Conservation (phyloP, 2,113 vertebrate species). For the Taurulus bubalis region DNA sequence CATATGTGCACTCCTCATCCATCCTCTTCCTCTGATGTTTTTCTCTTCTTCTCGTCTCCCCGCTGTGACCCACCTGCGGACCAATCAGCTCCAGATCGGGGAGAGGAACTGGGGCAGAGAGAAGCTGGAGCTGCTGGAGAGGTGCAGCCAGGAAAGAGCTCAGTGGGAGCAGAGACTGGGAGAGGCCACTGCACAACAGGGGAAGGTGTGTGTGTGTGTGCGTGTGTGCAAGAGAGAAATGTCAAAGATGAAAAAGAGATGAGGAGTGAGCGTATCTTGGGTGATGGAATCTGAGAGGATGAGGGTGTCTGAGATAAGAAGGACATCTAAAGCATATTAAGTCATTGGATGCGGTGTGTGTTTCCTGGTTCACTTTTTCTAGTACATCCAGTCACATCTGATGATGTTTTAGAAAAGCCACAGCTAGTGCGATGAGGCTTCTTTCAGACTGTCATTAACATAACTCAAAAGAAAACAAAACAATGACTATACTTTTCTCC, state of each 20-base stretch:
- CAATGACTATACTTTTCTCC: not conserved
- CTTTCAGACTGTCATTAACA: not conserved
- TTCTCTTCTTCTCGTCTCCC: not conserved
- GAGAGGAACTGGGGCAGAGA: slow-evolving; percentile 97
- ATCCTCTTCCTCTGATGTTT: slow-evolving; percentile 9
- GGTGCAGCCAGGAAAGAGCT: slow-evolving; percentile 92
- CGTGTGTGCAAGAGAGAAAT: slow-evolving; percentile 13
- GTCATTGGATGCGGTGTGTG: not conserved
- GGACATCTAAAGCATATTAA: not conserved
- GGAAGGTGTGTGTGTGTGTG: slow-evolving; percentile 51
- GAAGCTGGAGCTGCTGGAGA: slow-evolving; percentile 93
- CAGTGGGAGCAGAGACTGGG: slow-evolving; percentile 91
- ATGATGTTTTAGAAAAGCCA: not conserved
- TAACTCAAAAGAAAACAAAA: not conserved
- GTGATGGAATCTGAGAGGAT: slow-evolving; percentile 11
- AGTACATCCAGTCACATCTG: not conserved
- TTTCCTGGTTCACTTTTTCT: not conserved
- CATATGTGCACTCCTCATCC: not conserved
- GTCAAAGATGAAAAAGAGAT: slow-evolving; percentile 26
- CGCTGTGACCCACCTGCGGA: slow-evolving; percentile 44
- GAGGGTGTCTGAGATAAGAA: slow-evolving; percentile 19
- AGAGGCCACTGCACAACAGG: slow-evolving; percentile 80
- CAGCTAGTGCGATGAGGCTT: not conserved
- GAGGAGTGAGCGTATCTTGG: not conserved
- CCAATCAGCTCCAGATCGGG: slow-evolving; percentile 92